Evolutionary conservation across 1,140 invertebrate genomes (phyloP).

Genomic region (Lysiphlebus fabarum): DNA sequence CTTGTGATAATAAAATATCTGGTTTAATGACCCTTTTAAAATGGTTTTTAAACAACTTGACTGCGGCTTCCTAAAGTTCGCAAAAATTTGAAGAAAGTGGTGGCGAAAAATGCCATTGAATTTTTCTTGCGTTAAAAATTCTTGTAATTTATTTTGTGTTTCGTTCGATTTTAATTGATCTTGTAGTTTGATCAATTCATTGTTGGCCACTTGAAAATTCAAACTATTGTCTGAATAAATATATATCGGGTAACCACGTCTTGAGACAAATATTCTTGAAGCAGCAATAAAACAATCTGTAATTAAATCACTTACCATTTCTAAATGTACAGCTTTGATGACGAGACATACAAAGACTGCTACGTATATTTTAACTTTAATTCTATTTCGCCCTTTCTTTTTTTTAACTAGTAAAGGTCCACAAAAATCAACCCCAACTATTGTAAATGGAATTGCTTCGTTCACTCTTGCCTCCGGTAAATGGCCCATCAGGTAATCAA

Average conservation of each 20-base stretch:
- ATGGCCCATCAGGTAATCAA: constrained; percentile 36
- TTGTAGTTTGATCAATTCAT: too few relatives aligned
- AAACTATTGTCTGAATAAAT: too few relatives aligned
- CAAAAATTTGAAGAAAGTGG: constrained; percentile 16
- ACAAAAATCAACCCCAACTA: constrained; percentile 36
- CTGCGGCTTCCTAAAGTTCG: constrained; percentile 14
- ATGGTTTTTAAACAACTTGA: constrained; percentile 19
- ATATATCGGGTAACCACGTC: too few relatives aligned
- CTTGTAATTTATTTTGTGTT: background rate
- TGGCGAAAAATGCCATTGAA: constrained; percentile 6
- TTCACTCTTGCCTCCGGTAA: constrained; percentile 31
- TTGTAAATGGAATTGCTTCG: constrained; percentile 34
- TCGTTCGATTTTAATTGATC: background rate
- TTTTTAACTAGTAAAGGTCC: constrained; percentile 36
- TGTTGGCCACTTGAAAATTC: too few relatives aligned
- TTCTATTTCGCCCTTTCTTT: constrained; percentile 19
- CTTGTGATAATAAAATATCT: too few relatives aligned
- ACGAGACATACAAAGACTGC: constrained; percentile 42
- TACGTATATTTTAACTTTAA: constrained; percentile 38
- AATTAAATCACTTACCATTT: constrained; percentile 37
- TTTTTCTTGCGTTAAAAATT: constrained; percentile 1
- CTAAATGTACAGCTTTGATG: constrained; percentile 42
- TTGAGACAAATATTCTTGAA: too few relatives aligned
- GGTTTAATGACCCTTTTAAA: too few relatives aligned
- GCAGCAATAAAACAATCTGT: constrained; percentile 36